Evolutionary conservation across 1,140 invertebrate species (phyloP), one percentile per base, ranked within the genome.

Genomic region (Triops longicaudatus): DNA sequence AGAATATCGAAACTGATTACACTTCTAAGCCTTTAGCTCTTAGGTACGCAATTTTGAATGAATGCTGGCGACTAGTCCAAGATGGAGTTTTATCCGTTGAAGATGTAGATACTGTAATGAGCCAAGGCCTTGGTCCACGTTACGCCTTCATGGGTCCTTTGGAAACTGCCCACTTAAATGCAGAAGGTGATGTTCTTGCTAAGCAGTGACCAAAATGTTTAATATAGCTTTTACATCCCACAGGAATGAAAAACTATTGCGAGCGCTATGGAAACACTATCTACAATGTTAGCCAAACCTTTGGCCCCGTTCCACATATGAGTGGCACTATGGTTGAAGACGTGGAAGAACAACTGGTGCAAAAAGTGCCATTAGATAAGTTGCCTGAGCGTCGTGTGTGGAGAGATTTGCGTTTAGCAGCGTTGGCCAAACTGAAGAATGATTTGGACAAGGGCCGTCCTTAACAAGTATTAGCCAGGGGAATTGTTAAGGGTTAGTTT

Each of bases 91-190:
- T 98, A 26, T 89, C 90, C 82, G 95, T 94, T 0, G 89, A 91
- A 80, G 97, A 98, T 82, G 88, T 98, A 28, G 96, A 98, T 80
- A 92, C 90, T 80, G 93, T 98, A 0, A 98, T 98, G 89, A 93
- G 91, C 17, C 92, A 97, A 84, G 97, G 97, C 26, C 86, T 99
- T 12, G 97, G 96, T 22, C 93, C 93, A 88, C 88, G 97, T 77
- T 99, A 98, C 83, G 96, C 96, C 5, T 98, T 98, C 83, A 86
- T 98, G 26, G 97, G 97, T 27, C 91, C 95, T 1, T 87, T 98
- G 74, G 95, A 98, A 87, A 96, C 95, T 0, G 93, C 93, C 26
- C 96, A 98, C 86, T 87, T 98, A 27, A 98, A 98, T 86, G 95
- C 96, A 31, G 91, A 96, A 86, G 96, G 95, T 88, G 88, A 28